Evolutionary conservation across 2,888 invertebrate genomes (phyloP).

Genomic region (Leistus spinibarbis): DNA sequence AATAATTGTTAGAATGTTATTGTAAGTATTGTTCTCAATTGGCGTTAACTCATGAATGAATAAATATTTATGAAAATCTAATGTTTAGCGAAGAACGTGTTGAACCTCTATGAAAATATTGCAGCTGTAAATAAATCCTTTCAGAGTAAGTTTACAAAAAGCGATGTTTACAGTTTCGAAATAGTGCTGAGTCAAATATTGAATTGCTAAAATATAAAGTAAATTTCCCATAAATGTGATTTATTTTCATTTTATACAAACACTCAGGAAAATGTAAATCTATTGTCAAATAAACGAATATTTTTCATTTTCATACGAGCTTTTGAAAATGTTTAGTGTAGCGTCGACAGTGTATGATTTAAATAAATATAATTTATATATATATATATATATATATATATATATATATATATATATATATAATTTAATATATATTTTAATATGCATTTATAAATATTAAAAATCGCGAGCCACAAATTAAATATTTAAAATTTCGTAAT

Average conservation of each 20-base stretch:
- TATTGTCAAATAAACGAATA: conserved; percentile 22
- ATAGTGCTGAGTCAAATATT: conserved; percentile 15
- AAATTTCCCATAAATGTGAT: conserved; percentile 23
- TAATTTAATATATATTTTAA: too few species aligned
- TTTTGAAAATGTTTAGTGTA: background rate
- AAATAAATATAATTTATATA: background rate
- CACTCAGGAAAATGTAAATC: conserved; percentile 9
- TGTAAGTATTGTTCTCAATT: too few species aligned
- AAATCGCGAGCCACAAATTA: too few species aligned
- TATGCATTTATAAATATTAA: too few species aligned
- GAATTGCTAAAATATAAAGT: conserved; percentile 28
- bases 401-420: too few species aligned
- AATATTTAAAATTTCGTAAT: too few species aligned
- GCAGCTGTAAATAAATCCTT: background rate
- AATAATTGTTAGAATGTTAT: too few species aligned
- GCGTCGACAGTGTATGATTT: background rate
- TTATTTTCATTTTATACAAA: conserved; percentile 20
- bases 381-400: background rate
- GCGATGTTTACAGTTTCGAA: conserved; percentile 15
- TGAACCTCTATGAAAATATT: background rate
- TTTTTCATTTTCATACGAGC: background rate
- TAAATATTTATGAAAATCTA: background rate
- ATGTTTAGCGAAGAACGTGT: background rate
- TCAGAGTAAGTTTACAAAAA: background rate
- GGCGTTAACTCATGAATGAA: too few species aligned